Base-by-base conservation (phyloP, 2,113 vertebrate genomes). In the Malurus alboscapulatus region DNA sequence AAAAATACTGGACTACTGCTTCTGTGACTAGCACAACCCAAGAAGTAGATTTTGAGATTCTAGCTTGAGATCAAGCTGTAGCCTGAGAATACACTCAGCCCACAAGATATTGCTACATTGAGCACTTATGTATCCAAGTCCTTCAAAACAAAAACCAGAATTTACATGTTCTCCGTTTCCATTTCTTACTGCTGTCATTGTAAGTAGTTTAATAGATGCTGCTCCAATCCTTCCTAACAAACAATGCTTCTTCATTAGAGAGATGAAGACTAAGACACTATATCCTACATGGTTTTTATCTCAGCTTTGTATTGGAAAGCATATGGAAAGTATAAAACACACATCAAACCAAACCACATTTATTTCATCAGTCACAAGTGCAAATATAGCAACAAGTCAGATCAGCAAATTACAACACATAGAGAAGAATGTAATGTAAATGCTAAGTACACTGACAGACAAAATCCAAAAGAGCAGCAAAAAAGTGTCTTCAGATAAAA, bases 311-410 rank as follows among this genome's bases (percentile, higher is more conserved):
- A 55, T 77, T 69, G 58, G 74, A 94, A 94, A 78, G 18, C 34
- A 61, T 38, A 42, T 21, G 20, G 86, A 78, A 87, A 51, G 42
- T 81, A 17, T n/a, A 94, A 90, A 17, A 69, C 24, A 67, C 7
- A 2, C 53, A 67, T 87, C 63, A 91, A 93, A 96, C 66, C 88
- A 97, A 96, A 93, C 84, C 93, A 96, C 95, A 75, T 97, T 97
- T 98, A 97, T 97, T 97, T 97, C 77, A 87, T 90, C 88, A 97
- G 85, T 78, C 95, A 95, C 94, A 96, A 97, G 96, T 97, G 96
- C 97, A 98, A 97, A 97, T 92, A 95, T 76, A 97, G 96, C 91
- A 89, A 94, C 63, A 76, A 97, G 78, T 96, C 91, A 95, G 92
- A 96, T 94, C 95, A 97, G 96, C 97, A 96, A 97, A 93, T 96